Evolutionary conservation across 2,113 vertebrate genomes (phyloP).

Genomic region (Gila orcuttii): DNA sequence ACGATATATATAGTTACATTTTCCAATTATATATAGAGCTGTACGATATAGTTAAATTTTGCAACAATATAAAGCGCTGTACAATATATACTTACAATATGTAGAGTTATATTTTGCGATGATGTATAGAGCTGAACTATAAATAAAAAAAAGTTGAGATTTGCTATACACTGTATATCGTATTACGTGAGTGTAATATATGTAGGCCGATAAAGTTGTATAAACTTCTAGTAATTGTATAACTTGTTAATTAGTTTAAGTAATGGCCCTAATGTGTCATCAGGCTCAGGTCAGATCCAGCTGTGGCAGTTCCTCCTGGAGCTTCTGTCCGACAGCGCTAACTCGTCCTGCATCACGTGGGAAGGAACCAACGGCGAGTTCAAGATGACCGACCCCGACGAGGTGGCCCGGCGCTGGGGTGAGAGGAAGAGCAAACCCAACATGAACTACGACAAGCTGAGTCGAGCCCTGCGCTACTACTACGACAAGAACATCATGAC

Average conservation of each 20-base stretch:
- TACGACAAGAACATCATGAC: slow-evolving; percentile 92
- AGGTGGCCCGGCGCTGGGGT: slow-evolving; percentile 89
- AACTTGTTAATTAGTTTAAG: too few relatives aligned
- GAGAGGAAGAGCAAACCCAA: slow-evolving; percentile 89
- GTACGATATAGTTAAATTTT: too few relatives aligned
- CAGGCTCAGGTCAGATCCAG: slow-evolving; percentile 89
- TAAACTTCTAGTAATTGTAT: background rate
- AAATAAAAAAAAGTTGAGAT: background rate
- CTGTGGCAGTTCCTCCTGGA: slow-evolving; percentile 90
- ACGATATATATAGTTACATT: too few relatives aligned
- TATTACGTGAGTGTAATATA: background rate
- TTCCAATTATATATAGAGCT: too few relatives aligned
- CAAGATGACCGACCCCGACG: slow-evolving; percentile 89
- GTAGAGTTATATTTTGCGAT: too few relatives aligned
- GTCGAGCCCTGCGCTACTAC: slow-evolving; percentile 3
- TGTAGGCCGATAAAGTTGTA: background rate
- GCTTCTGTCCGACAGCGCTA: slow-evolving; percentile 86
- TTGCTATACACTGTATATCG: background rate
- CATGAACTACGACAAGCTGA: slow-evolving; percentile 81
- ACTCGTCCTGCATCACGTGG: slow-evolving; percentile 90
- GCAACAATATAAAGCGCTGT: too few relatives aligned
- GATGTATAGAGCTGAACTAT: too few relatives aligned
- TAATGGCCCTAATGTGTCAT: too few relatives aligned
- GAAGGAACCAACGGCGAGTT: slow-evolving; percentile 90
- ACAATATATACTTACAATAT: background rate